These are phyloP conservation scores for Puffinus mauretanicus DNA, from an alignment of 2,113 vertebrate genomes.

Conservation along the genomic window DNA sequence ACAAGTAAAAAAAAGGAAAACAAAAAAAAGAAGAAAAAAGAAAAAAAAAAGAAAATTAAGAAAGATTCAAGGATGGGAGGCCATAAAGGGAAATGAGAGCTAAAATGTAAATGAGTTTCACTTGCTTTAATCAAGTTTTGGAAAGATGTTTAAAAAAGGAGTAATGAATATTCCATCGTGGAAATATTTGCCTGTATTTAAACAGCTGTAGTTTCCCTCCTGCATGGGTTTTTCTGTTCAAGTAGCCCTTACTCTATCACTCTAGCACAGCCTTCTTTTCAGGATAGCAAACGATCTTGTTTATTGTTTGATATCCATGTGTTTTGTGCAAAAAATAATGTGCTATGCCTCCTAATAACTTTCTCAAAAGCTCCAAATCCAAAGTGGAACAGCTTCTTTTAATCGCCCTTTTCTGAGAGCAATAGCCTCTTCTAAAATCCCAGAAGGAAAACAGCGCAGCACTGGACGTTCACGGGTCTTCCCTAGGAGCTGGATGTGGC, in stretches of 20 bases:
- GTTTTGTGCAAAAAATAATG: background rate
- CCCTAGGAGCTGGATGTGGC: background rate
- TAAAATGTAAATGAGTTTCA: background rate
- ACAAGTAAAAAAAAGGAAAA: background rate
- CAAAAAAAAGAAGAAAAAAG: rapidly evolving
- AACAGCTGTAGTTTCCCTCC: background rate
- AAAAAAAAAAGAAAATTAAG: background rate
- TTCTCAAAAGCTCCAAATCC: background rate
- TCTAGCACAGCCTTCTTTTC: background rate
- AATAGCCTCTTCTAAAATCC: background rate
- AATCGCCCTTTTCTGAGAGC: rapidly evolving
- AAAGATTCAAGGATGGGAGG: background rate
- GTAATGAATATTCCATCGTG: background rate
- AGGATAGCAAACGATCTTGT: background rate
- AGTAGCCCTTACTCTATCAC: background rate
- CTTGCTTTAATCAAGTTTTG: background rate
- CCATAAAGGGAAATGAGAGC: background rate
- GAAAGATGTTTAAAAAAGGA: background rate
- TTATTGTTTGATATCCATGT: background rate
- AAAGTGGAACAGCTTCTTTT: background rate
- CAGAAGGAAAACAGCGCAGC: background rate
- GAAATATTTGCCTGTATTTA: background rate
- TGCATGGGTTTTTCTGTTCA: background rate
- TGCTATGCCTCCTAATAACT: background rate
- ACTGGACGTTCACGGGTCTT: background rate